Evolutionary conservation across 1,140 invertebrate genomes (phyloP).

Genomic region (Pissodes strobi): DNA sequence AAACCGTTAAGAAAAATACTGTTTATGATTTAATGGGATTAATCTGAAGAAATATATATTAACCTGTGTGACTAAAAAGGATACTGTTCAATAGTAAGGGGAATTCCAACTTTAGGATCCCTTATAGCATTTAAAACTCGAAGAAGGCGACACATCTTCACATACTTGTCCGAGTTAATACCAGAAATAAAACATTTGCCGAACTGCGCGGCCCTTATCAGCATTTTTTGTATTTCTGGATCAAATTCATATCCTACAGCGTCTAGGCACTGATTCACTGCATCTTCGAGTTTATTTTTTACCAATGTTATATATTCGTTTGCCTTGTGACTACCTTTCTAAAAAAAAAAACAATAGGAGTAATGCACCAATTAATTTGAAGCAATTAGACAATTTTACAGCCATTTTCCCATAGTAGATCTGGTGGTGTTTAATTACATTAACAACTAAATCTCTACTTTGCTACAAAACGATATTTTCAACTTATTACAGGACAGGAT

Average conservation of each 20-base stretch:
- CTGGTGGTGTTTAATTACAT: no score
- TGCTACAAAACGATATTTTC: no score
- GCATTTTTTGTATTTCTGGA: slow-evolving; percentile 82
- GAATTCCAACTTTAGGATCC: slow-evolving; percentile 85
- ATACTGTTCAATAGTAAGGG: slow-evolving; percentile 90
- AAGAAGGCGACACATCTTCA: slow-evolving; percentile 85
- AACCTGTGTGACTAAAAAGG: slow-evolving; percentile 58
- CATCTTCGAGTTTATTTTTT: slow-evolving; percentile 74
- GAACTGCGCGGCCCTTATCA: slow-evolving; percentile 89
- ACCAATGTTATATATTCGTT: slow-evolving; percentile 93
- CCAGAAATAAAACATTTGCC: slow-evolving; percentile 89
- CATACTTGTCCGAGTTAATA: slow-evolving; percentile 80
- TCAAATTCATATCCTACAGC: slow-evolving; percentile 91
- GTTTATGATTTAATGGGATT: no score
- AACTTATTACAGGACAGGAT: no score
- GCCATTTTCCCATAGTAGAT: no score
- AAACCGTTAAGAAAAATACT: no score
- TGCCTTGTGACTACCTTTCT: slow-evolving; percentile 86
- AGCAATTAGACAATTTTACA: no score
- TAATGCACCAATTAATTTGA: no score
- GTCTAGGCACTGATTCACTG: slow-evolving; percentile 88
- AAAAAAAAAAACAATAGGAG: slow-evolving; percentile 45
- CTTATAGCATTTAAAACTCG: slow-evolving; percentile 91
- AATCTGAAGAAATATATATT: no score
- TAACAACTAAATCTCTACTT: no score